phyloP scores from a whole-genome alignment of 2,888 invertebrate species.

The Cerceris rybyensis region DNA sequence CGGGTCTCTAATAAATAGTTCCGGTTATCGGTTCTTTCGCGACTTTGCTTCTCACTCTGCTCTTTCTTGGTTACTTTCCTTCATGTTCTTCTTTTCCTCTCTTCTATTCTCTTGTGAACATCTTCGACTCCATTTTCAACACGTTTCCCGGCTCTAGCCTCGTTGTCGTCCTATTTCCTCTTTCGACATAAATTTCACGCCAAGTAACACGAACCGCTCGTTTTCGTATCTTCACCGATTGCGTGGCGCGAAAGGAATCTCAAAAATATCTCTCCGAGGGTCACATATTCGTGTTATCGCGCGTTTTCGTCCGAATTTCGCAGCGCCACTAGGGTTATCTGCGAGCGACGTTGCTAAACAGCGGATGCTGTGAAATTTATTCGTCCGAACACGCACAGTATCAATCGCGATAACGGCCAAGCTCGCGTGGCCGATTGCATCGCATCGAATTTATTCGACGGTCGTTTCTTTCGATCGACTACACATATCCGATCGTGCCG shows the following conservation, averaged over 20 bases:
- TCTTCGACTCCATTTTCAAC: neutral
- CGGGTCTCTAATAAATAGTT: constrained; percentile 74
- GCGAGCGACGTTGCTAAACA: neutral
- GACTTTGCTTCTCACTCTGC: constrained; percentile 37
- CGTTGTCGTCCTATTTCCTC: neutral
- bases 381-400: constrained; percentile 7
- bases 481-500: neutral
- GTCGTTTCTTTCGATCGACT: constrained; percentile 24
- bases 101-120: neutral
- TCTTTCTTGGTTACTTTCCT: constrained; percentile 1
- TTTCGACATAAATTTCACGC: constrained; percentile 38
- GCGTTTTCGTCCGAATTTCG: neutral
- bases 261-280: constrained; percentile 17
- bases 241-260: constrained; percentile 20
- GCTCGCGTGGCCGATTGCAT: constrained; percentile 13
- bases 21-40: constrained; percentile 71
- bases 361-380: neutral
- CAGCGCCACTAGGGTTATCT: too few species aligned
- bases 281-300: neutral
- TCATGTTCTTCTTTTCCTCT: neutral
- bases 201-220: constrained; percentile 23
- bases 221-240: constrained; percentile 33
- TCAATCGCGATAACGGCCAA: neutral
- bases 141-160: neutral
- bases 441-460: constrained; percentile 12